A percentile compares a stretch with the other conserved stretches of the same genome.
Evolutionary conservation across 37 sponge, comb jelly and placozoan genomes (phyloP).

Genomic region (Crambe crambe): DNA sequence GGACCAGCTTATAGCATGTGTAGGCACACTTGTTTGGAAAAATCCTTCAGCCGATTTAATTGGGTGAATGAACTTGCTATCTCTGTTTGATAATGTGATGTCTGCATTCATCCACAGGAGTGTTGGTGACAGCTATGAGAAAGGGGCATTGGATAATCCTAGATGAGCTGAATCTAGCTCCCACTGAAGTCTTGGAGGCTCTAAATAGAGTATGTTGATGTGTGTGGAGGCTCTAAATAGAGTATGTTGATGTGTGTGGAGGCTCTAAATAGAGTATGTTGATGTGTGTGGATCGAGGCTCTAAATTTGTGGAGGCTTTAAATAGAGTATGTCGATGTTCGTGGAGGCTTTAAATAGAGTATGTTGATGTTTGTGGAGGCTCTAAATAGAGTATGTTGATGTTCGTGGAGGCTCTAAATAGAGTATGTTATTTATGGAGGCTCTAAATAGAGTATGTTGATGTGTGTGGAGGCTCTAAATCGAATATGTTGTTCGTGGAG

Average conservation of each 20-base stretch:
- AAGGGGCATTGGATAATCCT: slow-evolving; percentile 97
- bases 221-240: slow-evolving; percentile 92
- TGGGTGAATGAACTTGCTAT: no score
- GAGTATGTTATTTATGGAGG: slow-evolving; percentile 84
- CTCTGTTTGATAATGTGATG: no score
- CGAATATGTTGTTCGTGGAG: slow-evolving; percentile 78
- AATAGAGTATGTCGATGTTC: no score
- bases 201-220: slow-evolving; percentile 82
- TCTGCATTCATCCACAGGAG: no score
- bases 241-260: slow-evolving; percentile 71
- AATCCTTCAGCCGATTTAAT: no score
- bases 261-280: slow-evolving; percentile 91
- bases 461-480: slow-evolving; percentile 97
- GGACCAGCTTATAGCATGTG: no score
- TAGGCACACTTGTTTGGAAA: no score
- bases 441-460: no score
- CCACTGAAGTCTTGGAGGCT: slow-evolving; percentile 98
- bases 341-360: slow-evolving; percentile 98
- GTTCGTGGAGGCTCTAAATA: slow-evolving; percentile 90
- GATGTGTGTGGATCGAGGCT: slow-evolving; percentile 87
- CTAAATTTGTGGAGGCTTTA: slow-evolving; percentile 87
- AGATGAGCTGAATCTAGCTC: slow-evolving; percentile 98
- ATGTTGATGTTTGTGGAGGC: slow-evolving; percentile 70
- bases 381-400: slow-evolving; percentile 81
- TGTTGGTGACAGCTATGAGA: slow-evolving; percentile 95